These are phyloP conservation scores for Meleagris gallopavo DNA, from an alignment of 2,113 vertebrate genomes.

Conservation along the genomic window DNA sequence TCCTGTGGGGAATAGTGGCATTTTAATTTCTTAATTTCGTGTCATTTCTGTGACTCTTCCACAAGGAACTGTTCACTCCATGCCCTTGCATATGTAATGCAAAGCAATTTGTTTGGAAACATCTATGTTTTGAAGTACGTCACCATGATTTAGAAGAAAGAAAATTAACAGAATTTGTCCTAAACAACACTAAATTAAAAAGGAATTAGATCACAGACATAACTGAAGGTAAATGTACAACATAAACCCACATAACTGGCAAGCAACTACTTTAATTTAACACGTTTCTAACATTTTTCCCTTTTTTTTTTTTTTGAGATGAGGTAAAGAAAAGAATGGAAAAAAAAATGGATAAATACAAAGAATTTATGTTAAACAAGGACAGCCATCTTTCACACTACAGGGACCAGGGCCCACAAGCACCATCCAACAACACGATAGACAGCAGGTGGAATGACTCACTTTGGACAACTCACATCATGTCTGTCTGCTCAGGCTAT, in stretches of 20 bases:
- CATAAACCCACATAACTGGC: constrained; percentile 90
- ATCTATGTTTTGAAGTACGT: constrained; percentile 76
- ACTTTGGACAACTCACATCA: constrained; percentile 99
- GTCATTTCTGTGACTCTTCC: constrained; percentile 74
- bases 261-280: constrained; percentile 90
- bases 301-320: constrained; percentile 78
- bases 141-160: constrained; percentile 79
- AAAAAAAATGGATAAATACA: constrained; percentile 86
- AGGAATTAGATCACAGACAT: constrained; percentile 82
- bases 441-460: constrained; percentile 99
- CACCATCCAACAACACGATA: constrained; percentile 91
- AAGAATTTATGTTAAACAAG: constrained; percentile 87
- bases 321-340: constrained; percentile 85
- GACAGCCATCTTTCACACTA: constrained; percentile 96
- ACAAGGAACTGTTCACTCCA: constrained; percentile 80
- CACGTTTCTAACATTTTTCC: constrained; percentile 87
- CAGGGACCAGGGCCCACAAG: constrained; percentile 86
- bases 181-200: constrained; percentile 96
- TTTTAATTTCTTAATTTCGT: constrained; percentile 65
- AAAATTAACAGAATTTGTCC: constrained; percentile 92
- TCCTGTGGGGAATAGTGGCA: constrained; percentile 58
- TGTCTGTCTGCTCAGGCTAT: constrained; percentile 99
- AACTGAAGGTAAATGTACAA: constrained; percentile 89
- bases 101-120: constrained; percentile 82
- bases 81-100: constrained; percentile 85